Conservation (phyloP, 2,888 invertebrate genomes). For the Idaea biselata region DNA sequence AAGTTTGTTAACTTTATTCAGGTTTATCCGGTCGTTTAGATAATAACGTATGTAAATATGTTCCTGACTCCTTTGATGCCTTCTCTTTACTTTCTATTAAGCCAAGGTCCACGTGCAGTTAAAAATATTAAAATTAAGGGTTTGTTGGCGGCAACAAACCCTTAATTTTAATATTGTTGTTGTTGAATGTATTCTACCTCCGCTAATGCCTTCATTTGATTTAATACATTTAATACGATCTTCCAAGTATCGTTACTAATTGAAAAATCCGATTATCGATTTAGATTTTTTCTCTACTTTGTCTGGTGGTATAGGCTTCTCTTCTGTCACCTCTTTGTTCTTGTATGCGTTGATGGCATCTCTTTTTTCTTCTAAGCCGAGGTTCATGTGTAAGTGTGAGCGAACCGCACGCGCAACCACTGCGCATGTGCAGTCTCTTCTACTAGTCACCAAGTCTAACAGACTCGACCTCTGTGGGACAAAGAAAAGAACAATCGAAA, state of each 20-base stretch:
- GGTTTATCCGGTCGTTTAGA: conserved; percentile 15
- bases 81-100: conserved; percentile 21
- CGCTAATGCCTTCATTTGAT: too few relatives aligned
- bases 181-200: too few relatives aligned
- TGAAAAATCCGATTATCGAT: too few relatives aligned
- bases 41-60: not conserved
- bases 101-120: conserved; percentile 37
- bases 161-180: too few relatives aligned
- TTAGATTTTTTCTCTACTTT: too few relatives aligned
- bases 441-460: conserved; percentile 32
- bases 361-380: conserved; percentile 31
- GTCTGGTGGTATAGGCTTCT: too few relatives aligned
- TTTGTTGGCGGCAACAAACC: too few relatives aligned
- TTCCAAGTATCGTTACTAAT: too few relatives aligned
- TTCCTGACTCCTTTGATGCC: conserved; percentile 5
- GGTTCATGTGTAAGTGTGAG: conserved; percentile 39
- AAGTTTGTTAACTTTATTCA: conserved; percentile 10
- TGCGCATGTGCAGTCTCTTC: conserved; percentile 44
- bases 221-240: too few relatives aligned
- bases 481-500: not conserved
- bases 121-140: too few relatives aligned
- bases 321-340: not conserved
- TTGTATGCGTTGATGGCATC: conserved; percentile 10
- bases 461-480: conserved; percentile 25
- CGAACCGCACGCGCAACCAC: conserved; percentile 43